These are phyloP conservation scores for Caenorhabditis macrosperma DNA, from an alignment of 2,888 invertebrate species.

Conservation along the genomic window DNA sequence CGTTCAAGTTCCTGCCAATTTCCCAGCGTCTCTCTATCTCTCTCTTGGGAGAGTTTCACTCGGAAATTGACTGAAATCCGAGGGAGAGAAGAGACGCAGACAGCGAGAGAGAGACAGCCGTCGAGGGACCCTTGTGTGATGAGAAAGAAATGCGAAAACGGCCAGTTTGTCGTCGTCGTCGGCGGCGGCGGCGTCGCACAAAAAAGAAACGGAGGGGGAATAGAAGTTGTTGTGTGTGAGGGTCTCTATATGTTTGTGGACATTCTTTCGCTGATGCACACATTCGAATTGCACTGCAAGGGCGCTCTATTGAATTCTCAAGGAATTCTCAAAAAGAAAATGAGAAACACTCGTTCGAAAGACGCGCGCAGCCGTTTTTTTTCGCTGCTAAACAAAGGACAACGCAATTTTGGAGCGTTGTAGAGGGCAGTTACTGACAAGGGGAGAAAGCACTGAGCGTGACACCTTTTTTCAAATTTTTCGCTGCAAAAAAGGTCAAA, in stretches of 20 bases:
- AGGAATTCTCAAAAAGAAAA: no score
- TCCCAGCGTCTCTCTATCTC: neutral
- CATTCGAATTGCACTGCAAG: neutral
- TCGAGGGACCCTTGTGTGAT: neutral
- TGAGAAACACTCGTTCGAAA: no score
- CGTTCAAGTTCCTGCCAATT: neutral
- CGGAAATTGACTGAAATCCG: neutral
- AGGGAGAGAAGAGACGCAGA: neutral
- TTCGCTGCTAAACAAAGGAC: no score
- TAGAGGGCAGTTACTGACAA: no score
- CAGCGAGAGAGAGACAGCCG: neutral
- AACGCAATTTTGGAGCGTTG: no score
- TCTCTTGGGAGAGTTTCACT: neutral
- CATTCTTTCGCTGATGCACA: neutral
- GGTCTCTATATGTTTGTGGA: neutral
- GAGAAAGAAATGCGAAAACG: constrained; percentile 23
- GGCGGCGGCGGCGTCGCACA: neutral
- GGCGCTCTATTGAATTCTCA: neutral
- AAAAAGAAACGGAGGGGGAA: neutral
- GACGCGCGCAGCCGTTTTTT: no score
- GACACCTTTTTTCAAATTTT: no score
- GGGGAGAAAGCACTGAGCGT: no score
- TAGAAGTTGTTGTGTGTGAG: neutral
- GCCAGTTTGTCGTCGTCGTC: constrained; percentile 35
- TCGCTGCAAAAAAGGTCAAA: no score